These are phyloP conservation scores for Prochilodus magdalenae DNA, from an alignment of 2,113 vertebrate species.

Conservation along the genomic window DNA sequence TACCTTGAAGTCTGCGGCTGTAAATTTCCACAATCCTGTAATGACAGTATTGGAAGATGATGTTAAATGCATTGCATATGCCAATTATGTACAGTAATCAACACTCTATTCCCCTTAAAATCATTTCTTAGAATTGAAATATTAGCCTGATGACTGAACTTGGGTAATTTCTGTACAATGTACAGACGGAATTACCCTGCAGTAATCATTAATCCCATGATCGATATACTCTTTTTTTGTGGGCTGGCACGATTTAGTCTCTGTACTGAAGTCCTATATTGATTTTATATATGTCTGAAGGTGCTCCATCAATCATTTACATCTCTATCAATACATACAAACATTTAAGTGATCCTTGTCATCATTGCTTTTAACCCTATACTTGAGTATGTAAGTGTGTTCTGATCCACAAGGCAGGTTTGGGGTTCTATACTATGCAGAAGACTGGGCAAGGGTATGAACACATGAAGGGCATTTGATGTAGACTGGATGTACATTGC, in stretches of 20 bases:
- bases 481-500: neutral
- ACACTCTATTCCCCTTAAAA: neutral
- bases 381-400: too few relatives aligned
- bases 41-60: constrained; percentile 25
- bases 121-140: neutral
- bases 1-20: constrained; percentile 85
- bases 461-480: neutral
- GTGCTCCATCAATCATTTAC: constrained; percentile 63
- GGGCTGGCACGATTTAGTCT: neutral
- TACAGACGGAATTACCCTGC: neutral
- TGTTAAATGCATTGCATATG: neutral
- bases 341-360: neutral
- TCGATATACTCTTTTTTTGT: constrained; percentile 43
- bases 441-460: neutral
- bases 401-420: too few relatives aligned
- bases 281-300: constrained; percentile 3
- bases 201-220: constrained; percentile 62
- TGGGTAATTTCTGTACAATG: neutral
- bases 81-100: neutral
- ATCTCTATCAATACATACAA: neutral
- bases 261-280: constrained; percentile 3
- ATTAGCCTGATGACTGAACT: neutral
- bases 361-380: neutral
- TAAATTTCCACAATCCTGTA: constrained; percentile 84
- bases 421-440: neutral